phyloP scores from a whole-genome alignment of 2,888 invertebrate species.

The Campopleginae sp. region DNA sequence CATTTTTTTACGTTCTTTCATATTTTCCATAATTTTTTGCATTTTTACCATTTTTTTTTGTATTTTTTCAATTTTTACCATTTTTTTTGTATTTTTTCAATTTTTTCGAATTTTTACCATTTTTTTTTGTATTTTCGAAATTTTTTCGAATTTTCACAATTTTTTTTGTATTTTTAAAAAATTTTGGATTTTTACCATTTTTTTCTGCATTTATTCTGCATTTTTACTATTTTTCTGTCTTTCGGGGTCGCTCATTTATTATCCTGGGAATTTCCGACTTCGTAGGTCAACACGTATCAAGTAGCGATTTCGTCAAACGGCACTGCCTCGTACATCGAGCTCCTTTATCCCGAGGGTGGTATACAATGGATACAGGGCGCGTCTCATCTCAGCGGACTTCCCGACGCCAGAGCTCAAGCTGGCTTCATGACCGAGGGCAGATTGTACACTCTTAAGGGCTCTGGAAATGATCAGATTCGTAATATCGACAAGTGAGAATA shows the following conservation, averaged over 20 bases:
- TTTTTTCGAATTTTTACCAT: background rate
- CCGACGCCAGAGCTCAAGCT: slow-evolving; percentile 96
- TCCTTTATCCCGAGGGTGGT: slow-evolving; percentile 94
- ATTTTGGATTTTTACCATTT: slow-evolving; percentile 30
- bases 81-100: slow-evolving; percentile 3
- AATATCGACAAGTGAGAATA: slow-evolving; percentile 90
- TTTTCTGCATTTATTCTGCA: background rate
- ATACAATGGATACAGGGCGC: slow-evolving; percentile 97
- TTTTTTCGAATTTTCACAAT: too few species aligned
- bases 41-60: too few species aligned
- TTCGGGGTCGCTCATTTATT: slow-evolving; percentile 47
- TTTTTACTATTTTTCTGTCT: background rate
- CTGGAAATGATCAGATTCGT: slow-evolving; percentile 95
- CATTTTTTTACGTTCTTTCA: too few species aligned
- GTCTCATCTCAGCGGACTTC: slow-evolving; percentile 89
- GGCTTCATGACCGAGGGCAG: slow-evolving; percentile 95
- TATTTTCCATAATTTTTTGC: too few species aligned
- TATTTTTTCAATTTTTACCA: slow-evolving; percentile 41
- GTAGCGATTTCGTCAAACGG: slow-evolving; percentile 88
- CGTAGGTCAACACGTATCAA: slow-evolving; percentile 94
- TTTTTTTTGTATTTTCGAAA: too few species aligned
- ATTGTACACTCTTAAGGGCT: slow-evolving; percentile 91
- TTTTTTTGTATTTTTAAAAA: slow-evolving; percentile 30
- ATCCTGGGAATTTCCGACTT: slow-evolving; percentile 48
- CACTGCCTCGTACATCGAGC: slow-evolving; percentile 92